Evolutionary conservation across 2,888 invertebrate species (phyloP), one percentile per base, ranked within the genome.

Genomic region (Andrena minutula): DNA sequence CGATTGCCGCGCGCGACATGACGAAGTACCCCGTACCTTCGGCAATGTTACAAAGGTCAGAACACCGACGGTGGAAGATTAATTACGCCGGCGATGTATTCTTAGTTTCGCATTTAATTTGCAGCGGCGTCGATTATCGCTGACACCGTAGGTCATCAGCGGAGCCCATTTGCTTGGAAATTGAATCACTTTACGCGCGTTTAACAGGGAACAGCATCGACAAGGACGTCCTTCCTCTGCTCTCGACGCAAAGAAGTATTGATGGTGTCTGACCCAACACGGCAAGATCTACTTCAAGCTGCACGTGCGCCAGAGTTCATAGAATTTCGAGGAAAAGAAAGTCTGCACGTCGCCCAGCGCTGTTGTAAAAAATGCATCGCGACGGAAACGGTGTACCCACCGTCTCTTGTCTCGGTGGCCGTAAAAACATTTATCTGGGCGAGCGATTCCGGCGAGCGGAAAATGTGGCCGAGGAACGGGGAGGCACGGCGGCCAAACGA

Each of bases 391-490:
- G 66, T 32, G 60, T 49, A 47, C 16, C n/a, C 41, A 47, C 69
- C 70, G 65, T 70, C 73, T 65, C 56, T n/a, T 23, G 28, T 49
- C 58, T 26, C 58, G 47, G 26, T 8, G 74, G 65, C 28, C 41
- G 66, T 70, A 79, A 75, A 75, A 79, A 72, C 75, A 63, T 82
- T 80, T 79, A 75, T 79, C 75, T 75, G 58, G 30, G 41, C 69
- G 63, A 49, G 35, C 65, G 64, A 61, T 74, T 79, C 49, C 47
- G 61, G 56, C 16, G 53, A 71, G 81, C 66, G 63, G 23, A 51
- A 69, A 65, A 75, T 77, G 79, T 65, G 84, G 51, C 58, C 68
- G 65, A 32, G 49, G 76, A 56, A 64, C 68, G 63, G 66, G 65
- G 74, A 58, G 30, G 63, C 61, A 61, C 49, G 64, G 10, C 2